Evolutionary conservation across 2,888 invertebrate genomes (phyloP), one percentile per base, ranked within the genome.

Genomic region (Merodon equestris): DNA sequence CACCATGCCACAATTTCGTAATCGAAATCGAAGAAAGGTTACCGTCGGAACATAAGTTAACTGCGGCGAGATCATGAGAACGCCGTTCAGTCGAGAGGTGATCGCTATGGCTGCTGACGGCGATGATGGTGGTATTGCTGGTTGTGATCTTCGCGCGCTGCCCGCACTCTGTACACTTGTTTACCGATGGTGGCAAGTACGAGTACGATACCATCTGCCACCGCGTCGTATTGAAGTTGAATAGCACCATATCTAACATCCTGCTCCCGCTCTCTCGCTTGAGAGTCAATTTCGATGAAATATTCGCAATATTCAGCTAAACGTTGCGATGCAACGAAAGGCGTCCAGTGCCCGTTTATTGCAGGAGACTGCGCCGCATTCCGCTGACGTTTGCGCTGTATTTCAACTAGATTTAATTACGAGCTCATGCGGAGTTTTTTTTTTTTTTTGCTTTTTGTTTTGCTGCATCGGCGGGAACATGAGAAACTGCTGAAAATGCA

Each of bases 1-100:
- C 77, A 73, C n/a, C n/a, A n/a, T 77, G 67, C 74, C 73, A 68
- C 63, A 73, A 15, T 79, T 74, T 79, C 77, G 68, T 79, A 79
- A 79, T 73, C 73, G 50, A 74, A 77, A 79, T 79, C 68, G 74
- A 79, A 79, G 77, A 79, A 79, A 79, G 77, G 74, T 79, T 79
- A 74, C 63, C 68, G 42, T 74, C 68, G 63, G 48, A 48, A 42
- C 73, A 73, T 68, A 53, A 73, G 68, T 68, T 68, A 68, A 79
- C 57, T 44, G 57, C 68, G 40, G 27, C 45, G 58, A 67, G 57
- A 63, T 77, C 77, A 73, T 77, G 73, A 68, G 77, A 77, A 73
- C 42, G 34, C 44, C 27, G 27, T 7, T 27, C 27, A 45, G 18
- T 48, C n/a, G 19, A 58, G 40, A 56, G 19, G 45, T 47, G 48